phyloP scores from a whole-genome alignment of 1,140 invertebrate species.

The Ectropis grisescens region DNA sequence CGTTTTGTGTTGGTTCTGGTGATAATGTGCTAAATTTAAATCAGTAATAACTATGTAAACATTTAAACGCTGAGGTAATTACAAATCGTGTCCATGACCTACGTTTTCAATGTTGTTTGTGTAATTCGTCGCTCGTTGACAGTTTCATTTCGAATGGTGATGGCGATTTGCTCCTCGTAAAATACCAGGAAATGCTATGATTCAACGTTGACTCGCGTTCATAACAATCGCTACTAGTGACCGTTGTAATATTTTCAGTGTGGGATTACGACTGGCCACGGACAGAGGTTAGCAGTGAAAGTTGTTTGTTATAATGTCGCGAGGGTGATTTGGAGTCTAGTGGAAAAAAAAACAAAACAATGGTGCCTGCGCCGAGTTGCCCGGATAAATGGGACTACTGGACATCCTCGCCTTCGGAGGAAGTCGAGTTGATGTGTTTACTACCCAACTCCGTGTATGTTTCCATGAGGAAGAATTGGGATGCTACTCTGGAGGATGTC shows the following conservation, averaged over 20 bases:
- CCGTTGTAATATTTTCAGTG: constrained; percentile 49
- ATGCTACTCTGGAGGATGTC: constrained; percentile 84
- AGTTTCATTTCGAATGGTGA: constrained; percentile 62
- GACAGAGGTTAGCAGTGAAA: constrained; percentile 36
- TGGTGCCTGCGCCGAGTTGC: constrained; percentile 75
- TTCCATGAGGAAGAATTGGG: constrained; percentile 76
- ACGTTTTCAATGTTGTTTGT: constrained; percentile 44
- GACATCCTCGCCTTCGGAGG: constrained; percentile 71
- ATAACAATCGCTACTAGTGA: constrained; percentile 38
- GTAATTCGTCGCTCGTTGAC: constrained; percentile 44
- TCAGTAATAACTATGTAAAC: constrained; percentile 43
- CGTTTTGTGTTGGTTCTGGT: too few relatives aligned
- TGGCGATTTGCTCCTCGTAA: constrained; percentile 59
- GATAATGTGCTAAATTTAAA: too few relatives aligned
- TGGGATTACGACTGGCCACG: constrained; percentile 23
- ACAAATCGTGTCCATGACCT: too few relatives aligned
- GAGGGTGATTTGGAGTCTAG: constrained; percentile 42
- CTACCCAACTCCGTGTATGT: constrained; percentile 89
- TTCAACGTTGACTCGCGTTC: constrained; percentile 41
- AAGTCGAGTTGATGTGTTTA: constrained; percentile 82
- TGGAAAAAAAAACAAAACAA: constrained; percentile 60
- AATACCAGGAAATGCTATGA: constrained; percentile 71
- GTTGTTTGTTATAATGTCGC: constrained; percentile 43
- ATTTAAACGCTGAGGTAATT: constrained; percentile 28
- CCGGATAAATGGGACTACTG: constrained; percentile 76